These are phyloP conservation scores for Intoshia linei DNA, from an alignment of 1,140 invertebrate species.

Conservation along the genomic window DNA sequence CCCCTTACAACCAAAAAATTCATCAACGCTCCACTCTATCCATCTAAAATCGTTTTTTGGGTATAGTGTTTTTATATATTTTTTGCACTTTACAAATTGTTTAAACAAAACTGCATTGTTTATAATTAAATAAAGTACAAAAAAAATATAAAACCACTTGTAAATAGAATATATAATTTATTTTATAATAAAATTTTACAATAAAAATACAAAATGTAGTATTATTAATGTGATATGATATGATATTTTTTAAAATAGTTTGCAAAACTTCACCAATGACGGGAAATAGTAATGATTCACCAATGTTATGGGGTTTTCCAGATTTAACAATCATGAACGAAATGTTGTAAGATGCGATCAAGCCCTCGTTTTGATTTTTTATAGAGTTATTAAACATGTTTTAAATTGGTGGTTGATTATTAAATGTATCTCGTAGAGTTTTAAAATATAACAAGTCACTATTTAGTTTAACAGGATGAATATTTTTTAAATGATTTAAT, in stretches of 20 bases:
- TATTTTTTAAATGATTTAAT: slow-evolving; percentile 7
- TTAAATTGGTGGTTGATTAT: slow-evolving; percentile 5
- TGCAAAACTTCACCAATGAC: neutral
- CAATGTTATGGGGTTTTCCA: slow-evolving; percentile 1
- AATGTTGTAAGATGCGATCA: neutral
- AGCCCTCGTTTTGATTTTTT: neutral
- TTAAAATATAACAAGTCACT: slow-evolving; percentile 6
- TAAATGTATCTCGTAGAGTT: slow-evolving; percentile 5
- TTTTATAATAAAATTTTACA: too few species aligned
- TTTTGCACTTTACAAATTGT: too few species aligned
- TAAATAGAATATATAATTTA: too few species aligned
- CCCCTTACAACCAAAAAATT: too few species aligned
- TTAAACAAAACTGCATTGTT: too few species aligned
- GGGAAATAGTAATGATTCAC: neutral
- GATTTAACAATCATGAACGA: neutral
- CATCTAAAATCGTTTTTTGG: too few species aligned
- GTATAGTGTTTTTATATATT: too few species aligned
- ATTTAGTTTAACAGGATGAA: slow-evolving; percentile 6
- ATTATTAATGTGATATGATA: too few species aligned
- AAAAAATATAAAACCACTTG: too few species aligned
- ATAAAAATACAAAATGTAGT: too few species aligned
- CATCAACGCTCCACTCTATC: too few species aligned
- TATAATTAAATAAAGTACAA: too few species aligned
- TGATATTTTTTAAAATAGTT: neutral
- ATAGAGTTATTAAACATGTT: slow-evolving; percentile 5